These are phyloP conservation scores for Sesamia nonagrioides DNA, from an alignment of 1,140 invertebrate genomes.

Conservation along the genomic window DNA sequence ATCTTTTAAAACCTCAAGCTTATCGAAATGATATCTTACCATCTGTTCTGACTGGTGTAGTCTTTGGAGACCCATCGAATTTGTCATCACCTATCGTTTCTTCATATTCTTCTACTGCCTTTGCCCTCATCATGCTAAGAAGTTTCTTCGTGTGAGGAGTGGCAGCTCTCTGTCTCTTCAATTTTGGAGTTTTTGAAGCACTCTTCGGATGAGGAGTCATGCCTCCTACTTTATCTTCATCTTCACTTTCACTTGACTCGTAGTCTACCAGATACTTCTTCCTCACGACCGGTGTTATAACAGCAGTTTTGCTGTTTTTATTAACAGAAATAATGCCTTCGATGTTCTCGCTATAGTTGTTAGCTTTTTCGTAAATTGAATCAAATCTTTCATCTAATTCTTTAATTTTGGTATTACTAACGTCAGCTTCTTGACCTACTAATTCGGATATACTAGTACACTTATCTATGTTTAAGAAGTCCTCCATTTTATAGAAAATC, in stretches of 20 bases:
- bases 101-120: conserved; percentile 69
- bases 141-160: conserved; percentile 77
- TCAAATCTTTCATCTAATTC: conserved; percentile 77
- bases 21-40: conserved; percentile 28
- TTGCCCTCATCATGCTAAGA: conserved; percentile 66
- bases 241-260: conserved; percentile 75
- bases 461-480: conserved; percentile 73
- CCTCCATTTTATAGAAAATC: conserved; percentile 77
- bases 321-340: conserved; percentile 74
- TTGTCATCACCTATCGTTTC: conserved; percentile 63
- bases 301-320: conserved; percentile 75
- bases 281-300: conserved; percentile 77
- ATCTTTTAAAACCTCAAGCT: background rate
- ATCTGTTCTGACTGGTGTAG: conserved; percentile 67
- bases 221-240: conserved; percentile 59
- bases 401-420: conserved; percentile 44
- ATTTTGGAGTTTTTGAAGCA: conserved; percentile 65
- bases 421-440: conserved; percentile 61
- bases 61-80: conserved; percentile 57
- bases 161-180: conserved; percentile 64
- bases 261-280: conserved; percentile 79
- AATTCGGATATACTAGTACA: conserved; percentile 79
- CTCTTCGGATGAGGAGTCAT: conserved; percentile 67
- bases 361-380: conserved; percentile 73
- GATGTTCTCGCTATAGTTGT: conserved; percentile 67